These are phyloP conservation scores for Vespertilio murinus DNA, from an alignment of 2,797 vertebrate genomes.

Conservation along the genomic window DNA sequence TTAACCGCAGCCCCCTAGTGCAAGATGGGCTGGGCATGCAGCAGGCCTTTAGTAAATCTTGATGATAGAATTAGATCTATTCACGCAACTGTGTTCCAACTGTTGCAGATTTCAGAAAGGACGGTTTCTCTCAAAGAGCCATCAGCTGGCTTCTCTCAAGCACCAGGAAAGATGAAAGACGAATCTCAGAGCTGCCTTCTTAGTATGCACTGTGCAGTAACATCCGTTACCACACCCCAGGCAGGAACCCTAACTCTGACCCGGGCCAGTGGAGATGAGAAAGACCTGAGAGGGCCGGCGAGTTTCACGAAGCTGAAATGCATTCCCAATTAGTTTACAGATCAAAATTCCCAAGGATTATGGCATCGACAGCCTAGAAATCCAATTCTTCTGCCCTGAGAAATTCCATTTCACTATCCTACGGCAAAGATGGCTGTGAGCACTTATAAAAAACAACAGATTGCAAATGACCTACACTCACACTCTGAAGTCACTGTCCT, in stretches of 20 bases:
- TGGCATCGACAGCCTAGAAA: neutral
- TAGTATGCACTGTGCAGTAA: no score
- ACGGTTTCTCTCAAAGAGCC: neutral
- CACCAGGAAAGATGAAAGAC: neutral
- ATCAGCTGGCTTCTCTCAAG: neutral
- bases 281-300: neutral
- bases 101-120: neutral
- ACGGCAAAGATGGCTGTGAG: conserved; percentile 4
- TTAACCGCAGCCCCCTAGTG: neutral
- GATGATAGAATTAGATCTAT: neutral
- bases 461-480: neutral
- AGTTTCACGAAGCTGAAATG: neutral
- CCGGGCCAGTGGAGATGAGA: neutral
- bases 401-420: neutral
- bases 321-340: neutral
- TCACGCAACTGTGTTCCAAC: neutral
- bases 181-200: neutral
- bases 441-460: neutral
- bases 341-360: conserved; percentile 13
- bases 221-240: neutral
- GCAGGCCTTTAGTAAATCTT: neutral
- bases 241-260: neutral
- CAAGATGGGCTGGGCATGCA: neutral
- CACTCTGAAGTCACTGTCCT: neutral
- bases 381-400: conserved; percentile 1